Base-by-base conservation (phyloP, 1,140 invertebrate species). In the Samia ricini region DNA sequence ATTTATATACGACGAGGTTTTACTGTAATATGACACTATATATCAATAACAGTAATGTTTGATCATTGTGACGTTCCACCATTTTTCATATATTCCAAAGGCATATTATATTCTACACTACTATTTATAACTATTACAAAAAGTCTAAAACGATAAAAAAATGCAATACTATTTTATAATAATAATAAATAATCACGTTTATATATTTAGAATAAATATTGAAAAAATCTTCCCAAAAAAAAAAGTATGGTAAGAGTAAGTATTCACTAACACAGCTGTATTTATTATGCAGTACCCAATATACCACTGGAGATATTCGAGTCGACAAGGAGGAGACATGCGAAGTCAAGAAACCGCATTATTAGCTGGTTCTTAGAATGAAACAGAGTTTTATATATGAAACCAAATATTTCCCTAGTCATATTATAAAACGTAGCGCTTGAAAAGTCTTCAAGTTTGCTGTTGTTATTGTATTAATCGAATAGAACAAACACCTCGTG, bases 341-440 rank as follows among this genome's bases (percentile, higher is more conserved):
- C 81, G 71, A 91, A 91, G 76, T 90, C 90, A 85, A 91, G 90
- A 83, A 88, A 90, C 77, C 87, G 87, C 81, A 91, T 91, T 68
- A 91, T 91, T 80, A 91, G 90, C 90, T 91, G 90, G 90, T 90
- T 91, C 66, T 87, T 91, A 83, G 89, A 91, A 79, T 91, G 77
- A 81, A 72, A 78, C 61, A 76, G 72, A 78, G 77, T 75, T 48
- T 69, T 71, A 68, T 68, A 67, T 66, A 66, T 65, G 51, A 77
- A 74, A 79, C 69, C 70, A 81, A 79, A 82, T 74, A 71, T 79
- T 68, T 69, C 66, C 76, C 83, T 85, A 82, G 83, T 82, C 77
- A 78, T 73, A 69, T n/a, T n/a, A n/a, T 69, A 66, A 68, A 72
- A 67, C 36, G 73, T 79, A 79, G 76, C 75, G 83, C 83, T 86